These are phyloP conservation scores for Notodonta dromedarius DNA, from an alignment of 2,888 invertebrate genomes.

Conservation along the genomic window DNA sequence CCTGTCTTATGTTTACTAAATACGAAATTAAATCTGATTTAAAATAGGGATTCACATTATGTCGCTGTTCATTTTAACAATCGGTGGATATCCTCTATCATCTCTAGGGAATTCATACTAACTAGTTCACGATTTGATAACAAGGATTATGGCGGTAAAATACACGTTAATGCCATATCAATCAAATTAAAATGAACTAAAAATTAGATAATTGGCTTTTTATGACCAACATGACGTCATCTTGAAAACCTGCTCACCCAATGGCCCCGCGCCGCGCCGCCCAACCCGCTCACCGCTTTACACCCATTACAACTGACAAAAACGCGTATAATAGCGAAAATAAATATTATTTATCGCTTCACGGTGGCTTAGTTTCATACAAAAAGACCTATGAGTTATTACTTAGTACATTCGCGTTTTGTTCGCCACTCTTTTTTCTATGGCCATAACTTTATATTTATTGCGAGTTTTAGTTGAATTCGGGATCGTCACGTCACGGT, in stretches of 20 bases:
- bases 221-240: slow-evolving; percentile 15
- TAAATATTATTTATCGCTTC: slow-evolving; percentile 84
- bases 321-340: slow-evolving; percentile 83
- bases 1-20: background rate
- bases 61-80: no score
- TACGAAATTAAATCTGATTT: no score
- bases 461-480: slow-evolving; percentile 79
- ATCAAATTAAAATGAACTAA: background rate
- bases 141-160: no score
- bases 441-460: slow-evolving; percentile 80
- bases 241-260: slow-evolving; percentile 20
- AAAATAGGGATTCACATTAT: no score
- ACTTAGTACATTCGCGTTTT: slow-evolving; percentile 78
- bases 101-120: no score
- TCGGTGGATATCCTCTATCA: no score
- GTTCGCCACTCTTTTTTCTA: slow-evolving; percentile 74
- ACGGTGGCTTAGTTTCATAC: slow-evolving; percentile 82
- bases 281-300: slow-evolving; percentile 62
- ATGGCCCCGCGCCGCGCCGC: slow-evolving; percentile 40
- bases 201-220: no score
- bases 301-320: slow-evolving; percentile 82
- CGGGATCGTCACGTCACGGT: slow-evolving; percentile 76
- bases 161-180: no score
- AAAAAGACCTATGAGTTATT: slow-evolving; percentile 82
- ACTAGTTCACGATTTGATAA: no score